A percentile compares a stretch with the other conserved stretches of the same genome.
phyloP scores from a whole-genome alignment of 2,888 invertebrate genomes.

The Eudemis profundana region DNA sequence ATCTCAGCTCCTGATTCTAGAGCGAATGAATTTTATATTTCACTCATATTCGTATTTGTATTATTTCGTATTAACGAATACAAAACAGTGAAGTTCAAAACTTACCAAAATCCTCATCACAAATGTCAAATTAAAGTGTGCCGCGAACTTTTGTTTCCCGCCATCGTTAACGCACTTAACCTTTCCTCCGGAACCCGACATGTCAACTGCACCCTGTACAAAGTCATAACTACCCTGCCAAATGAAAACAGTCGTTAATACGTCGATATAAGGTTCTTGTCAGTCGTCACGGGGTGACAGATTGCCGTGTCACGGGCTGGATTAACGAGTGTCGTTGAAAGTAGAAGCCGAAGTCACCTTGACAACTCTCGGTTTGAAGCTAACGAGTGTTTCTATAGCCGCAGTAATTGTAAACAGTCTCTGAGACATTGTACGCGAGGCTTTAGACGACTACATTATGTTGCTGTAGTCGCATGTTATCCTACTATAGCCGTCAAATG shows the following conservation, averaged over 20 bases:
- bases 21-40: no score
- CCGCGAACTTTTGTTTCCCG: slow-evolving; percentile 19
- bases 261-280: not conserved
- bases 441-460: no score
- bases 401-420: not conserved
- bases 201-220: slow-evolving; percentile 16
- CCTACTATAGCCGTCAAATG: no score
- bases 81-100: not conserved
- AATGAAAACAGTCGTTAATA: not conserved
- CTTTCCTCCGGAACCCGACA: slow-evolving; percentile 10
- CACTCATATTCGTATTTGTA: not conserved
- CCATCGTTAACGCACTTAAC: slow-evolving; percentile 31
- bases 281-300: not conserved
- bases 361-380: slow-evolving; percentile 1
- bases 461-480: no score
- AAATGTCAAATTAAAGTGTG: slow-evolving; percentile 23
- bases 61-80: not conserved
- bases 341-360: slow-evolving; percentile 1
- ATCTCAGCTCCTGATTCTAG: no score
- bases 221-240: not conserved
- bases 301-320: slow-evolving; percentile 10
- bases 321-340: slow-evolving; percentile 11
- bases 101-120: slow-evolving; percentile 3
- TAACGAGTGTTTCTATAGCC: slow-evolving; percentile 3
- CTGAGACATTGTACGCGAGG: no score